Evolutionary conservation across 2,797 vertebrate genomes (phyloP).

Genomic region (Tadarida brasiliensis): DNA sequence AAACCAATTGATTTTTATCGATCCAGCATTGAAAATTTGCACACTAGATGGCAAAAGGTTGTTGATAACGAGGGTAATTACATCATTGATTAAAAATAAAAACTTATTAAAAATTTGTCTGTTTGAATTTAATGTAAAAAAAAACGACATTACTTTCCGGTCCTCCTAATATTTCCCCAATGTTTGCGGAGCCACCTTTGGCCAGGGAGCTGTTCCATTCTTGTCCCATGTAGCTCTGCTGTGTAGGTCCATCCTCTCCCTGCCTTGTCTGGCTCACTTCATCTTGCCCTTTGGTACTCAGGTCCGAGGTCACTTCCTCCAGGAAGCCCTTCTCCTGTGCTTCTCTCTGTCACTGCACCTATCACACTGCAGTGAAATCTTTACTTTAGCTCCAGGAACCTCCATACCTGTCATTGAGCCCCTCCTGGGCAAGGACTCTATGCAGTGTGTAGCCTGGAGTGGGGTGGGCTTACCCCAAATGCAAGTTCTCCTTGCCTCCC

Average conservation of each 20-base stretch:
- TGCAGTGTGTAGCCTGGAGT: neutral
- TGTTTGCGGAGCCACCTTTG: neutral
- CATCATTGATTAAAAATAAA: too few species aligned
- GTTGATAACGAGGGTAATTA: too few species aligned
- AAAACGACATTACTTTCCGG: too few species aligned
- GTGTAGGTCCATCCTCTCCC: neutral
- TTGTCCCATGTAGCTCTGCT: neutral
- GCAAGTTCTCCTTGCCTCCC: too few species aligned
- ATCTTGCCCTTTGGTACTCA: neutral
- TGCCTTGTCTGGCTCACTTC: neutral
- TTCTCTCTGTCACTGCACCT: neutral
- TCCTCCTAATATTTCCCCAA: too few species aligned
- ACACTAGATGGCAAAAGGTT: too few species aligned
- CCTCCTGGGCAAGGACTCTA: neutral
- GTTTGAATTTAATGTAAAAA: too few species aligned
- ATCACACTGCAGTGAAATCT: neutral
- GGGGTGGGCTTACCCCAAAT: accelerated
- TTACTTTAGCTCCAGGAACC: neutral
- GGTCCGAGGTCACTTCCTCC: neutral
- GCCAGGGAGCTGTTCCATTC: neutral
- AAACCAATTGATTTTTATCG: too few species aligned
- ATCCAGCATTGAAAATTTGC: too few species aligned
- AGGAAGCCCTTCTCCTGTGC: neutral
- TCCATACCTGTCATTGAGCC: neutral
- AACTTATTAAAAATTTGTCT: too few species aligned